Percentiles rank a stretch among this genome's conserved stretches.
phyloP scores from a whole-genome alignment of 2,113 vertebrate species.

The Gulo gulo region DNA sequence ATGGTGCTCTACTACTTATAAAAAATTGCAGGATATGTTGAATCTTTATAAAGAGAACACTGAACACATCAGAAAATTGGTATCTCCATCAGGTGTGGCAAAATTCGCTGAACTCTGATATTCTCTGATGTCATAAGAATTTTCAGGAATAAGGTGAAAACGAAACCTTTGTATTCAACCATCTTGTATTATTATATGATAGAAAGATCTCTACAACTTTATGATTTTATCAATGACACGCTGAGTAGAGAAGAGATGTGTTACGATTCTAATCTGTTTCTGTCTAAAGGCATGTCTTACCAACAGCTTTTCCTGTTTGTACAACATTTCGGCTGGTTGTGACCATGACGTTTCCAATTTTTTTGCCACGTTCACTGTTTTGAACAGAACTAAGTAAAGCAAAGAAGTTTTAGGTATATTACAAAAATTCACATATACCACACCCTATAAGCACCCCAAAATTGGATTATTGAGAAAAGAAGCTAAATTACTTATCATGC shows the following conservation, averaged over 20 bases:
- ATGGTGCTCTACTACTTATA: neutral
- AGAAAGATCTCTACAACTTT: neutral
- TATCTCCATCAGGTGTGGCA: neutral
- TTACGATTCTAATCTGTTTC: neutral
- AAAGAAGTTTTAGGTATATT: conserved; percentile 36
- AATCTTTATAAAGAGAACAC: neutral
- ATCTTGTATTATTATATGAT: neutral
- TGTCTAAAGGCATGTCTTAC: conserved; percentile 82
- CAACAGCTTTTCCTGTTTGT: conserved; percentile 96
- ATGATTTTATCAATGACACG: neutral
- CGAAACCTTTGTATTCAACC: neutral
- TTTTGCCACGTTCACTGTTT: conserved; percentile 98
- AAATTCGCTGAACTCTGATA: neutral
- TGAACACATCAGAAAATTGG: neutral
- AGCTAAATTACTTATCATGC: neutral
- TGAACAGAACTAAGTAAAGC: conserved; percentile 91
- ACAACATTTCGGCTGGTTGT: conserved; percentile 95
- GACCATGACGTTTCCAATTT: conserved; percentile 94
- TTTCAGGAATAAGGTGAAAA: neutral
- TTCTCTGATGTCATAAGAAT: neutral
- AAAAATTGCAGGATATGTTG: neutral
- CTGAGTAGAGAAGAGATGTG: neutral
- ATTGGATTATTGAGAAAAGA: conserved; percentile 3
- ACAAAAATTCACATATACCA: neutral
- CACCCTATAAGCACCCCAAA: neutral